phyloP scores from a whole-genome alignment of 2,113 vertebrate genomes.

The Alethe castanea region DNA sequence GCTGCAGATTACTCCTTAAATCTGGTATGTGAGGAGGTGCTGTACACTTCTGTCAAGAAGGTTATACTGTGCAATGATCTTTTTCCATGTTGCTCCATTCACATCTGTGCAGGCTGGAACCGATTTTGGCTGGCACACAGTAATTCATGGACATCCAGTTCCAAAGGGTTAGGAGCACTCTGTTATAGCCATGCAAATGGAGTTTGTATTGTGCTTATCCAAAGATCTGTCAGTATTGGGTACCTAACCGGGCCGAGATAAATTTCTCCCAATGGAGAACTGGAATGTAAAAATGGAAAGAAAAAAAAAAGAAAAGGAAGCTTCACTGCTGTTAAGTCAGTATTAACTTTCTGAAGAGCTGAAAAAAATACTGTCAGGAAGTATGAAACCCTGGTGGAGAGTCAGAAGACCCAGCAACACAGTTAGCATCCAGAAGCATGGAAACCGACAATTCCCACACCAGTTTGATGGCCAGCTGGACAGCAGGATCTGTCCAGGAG shows the following conservation, averaged over 20 bases:
- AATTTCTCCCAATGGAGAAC: neutral
- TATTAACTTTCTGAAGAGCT: neutral
- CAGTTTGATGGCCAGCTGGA: neutral
- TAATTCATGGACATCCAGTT: neutral
- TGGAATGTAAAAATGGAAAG: rapidly evolving
- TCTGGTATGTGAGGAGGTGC: neutral
- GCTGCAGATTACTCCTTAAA: neutral
- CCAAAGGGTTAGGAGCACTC: neutral
- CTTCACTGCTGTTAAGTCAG: neutral
- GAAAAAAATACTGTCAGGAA: neutral
- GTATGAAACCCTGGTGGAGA: neutral
- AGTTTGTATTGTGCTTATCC: neutral
- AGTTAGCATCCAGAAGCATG: neutral
- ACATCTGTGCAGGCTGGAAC: neutral
- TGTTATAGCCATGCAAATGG: neutral
- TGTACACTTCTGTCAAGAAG: neutral
- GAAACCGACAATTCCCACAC: neutral
- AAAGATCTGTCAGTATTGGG: neutral
- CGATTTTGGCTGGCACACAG: neutral
- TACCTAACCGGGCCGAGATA: neutral
- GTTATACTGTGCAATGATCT: neutral
- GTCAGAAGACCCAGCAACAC: neutral
- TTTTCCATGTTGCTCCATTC: neutral
- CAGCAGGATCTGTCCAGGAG: neutral
- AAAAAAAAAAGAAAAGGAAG: neutral